Evolutionary conservation across 1,140 invertebrate genomes (phyloP), one percentile per base, ranked within the genome.

Genomic region (Apocrypta bakeri): DNA sequence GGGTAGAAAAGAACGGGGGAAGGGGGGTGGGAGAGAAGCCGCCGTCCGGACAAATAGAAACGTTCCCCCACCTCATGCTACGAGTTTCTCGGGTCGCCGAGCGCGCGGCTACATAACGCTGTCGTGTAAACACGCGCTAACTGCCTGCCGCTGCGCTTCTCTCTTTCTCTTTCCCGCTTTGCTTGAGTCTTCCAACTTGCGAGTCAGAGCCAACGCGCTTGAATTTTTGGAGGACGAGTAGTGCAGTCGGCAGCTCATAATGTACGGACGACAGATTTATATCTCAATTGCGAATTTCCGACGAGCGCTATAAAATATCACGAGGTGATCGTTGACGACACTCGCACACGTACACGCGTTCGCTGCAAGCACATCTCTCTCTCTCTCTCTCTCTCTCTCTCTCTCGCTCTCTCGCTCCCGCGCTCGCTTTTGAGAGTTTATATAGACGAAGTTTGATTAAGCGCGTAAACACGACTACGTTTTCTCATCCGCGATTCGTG

Each of bases 51-150:
- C 89, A 91, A 91, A 91, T 91, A 91, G 90, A 91, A 91, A 91
- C 88, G 90, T 91, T 88, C 48, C 48, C 48, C 48, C 21, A 4
- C 48, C 48, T 17, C 7, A 17, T n/a, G 12, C 42, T 17, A 4
- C 42, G 42, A 48, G 42, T 48, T 48, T 14, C 42, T 90, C 88
- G 87, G 86, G n/a, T n/a, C n/a, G n/a, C n/a, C n/a, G n/a, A n/a
- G n/a, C n/a, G n/a, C n/a, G n/a, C 87, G 88, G 75, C 89, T 88
- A 88, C 90, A 91, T 91, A 90, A 89, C 89, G 88, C 86, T 90
- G 89, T 91, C 91, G 90, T 92, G 91, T 91, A 92, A 92, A 92
- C 91, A 92, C 90, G 91, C 89, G 89, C 90, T 91, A 92, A 91
- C 90, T 92, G 88, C 89, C 90, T 89, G 84, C 85, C 86, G 82